Base-by-base conservation (phyloP, 2,113 vertebrate genomes). In the Oxygymnocypris stewartii region DNA sequence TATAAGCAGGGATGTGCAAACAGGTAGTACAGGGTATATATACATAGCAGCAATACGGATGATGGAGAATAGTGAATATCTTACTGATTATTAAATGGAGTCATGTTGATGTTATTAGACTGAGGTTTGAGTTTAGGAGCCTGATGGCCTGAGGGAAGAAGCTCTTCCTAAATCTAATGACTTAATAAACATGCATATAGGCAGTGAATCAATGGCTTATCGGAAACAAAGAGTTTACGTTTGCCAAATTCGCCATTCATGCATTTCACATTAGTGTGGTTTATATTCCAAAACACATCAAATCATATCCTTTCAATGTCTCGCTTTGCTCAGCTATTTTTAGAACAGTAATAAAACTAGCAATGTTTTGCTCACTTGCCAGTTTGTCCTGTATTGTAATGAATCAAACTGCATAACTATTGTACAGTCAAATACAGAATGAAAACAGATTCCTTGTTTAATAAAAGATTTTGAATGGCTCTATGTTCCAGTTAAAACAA, bases 291-390 rank as follows among this genome's bases (percentile, higher is more conserved):
- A 84, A 91, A 18, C 86, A 81, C 87, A 88, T 86, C 88, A 87
- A 89, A 90, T 90, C 88, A 92, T 88, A 92, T 93, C 92, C 91
- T 91, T 79, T 87, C 28, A 93, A 93, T 94, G 92, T 94, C 84
- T 88, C 28, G 85, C 78, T 61, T 88, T 67, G 77, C 40, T 14
- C 0, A 61, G 28, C 87, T 93, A 93, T 93, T 92, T 92, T 92
- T 92, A 93, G 85, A 77, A 85, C 42, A 31, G 87, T 88, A 89
- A 90, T 89, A 91, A 92, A 85, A 42, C 25, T 88, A 86, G n/a
- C 2, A 87, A 91, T 90, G 20, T 90, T 90, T 91, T 82, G 90
- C 51, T 88, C 49, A 47, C 81, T 61, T n/a, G 83, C 84, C 67
- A 79, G 47, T 54, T 57, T 40, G 8, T 59, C n/a, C n/a, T 18